Evolutionary conservation across 2,113 vertebrate genomes (phyloP).

Genomic region (Pelecanoides urinatrix): DNA sequence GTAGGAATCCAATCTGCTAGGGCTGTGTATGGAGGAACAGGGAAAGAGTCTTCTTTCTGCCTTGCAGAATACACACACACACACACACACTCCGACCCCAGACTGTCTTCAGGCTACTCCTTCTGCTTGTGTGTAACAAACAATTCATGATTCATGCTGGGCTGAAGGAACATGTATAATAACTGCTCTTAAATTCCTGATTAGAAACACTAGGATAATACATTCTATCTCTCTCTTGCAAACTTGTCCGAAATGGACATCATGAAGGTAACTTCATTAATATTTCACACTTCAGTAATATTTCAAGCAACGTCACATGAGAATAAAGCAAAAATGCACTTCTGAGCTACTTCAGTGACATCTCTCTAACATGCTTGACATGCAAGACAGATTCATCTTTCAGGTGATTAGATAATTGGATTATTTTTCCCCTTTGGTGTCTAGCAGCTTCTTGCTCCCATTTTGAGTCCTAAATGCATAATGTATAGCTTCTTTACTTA

Average conservation of each 20-base stretch:
- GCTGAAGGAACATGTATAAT: not conserved
- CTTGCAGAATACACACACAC: not conserved
- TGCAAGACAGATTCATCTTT: not conserved
- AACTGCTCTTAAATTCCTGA: not conserved
- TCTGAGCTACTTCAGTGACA: not conserved
- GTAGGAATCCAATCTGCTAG: not conserved
- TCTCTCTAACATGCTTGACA: not conserved
- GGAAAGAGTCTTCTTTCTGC: not conserved
- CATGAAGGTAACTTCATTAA: not conserved
- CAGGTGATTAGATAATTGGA: not conserved
- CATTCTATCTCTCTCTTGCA: not conserved
- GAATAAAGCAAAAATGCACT: constrained; percentile 14
- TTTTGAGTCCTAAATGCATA: not conserved
- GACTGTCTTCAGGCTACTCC: not conserved
- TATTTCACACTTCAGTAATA: not conserved
- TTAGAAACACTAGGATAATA: not conserved
- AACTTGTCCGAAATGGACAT: not conserved
- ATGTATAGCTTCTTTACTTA: not conserved
- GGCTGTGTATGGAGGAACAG: not conserved
- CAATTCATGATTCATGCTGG: accelerated
- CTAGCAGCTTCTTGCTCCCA: not conserved
- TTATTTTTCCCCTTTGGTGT: not conserved
- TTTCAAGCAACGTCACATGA: constrained; percentile 1
- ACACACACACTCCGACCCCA: not conserved
- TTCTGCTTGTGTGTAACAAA: not conserved